A percentile compares a stretch with the other conserved stretches of the same genome.
phyloP scores from a whole-genome alignment of 1,140 invertebrate genomes.

The Globodera rostochiensis region DNA sequence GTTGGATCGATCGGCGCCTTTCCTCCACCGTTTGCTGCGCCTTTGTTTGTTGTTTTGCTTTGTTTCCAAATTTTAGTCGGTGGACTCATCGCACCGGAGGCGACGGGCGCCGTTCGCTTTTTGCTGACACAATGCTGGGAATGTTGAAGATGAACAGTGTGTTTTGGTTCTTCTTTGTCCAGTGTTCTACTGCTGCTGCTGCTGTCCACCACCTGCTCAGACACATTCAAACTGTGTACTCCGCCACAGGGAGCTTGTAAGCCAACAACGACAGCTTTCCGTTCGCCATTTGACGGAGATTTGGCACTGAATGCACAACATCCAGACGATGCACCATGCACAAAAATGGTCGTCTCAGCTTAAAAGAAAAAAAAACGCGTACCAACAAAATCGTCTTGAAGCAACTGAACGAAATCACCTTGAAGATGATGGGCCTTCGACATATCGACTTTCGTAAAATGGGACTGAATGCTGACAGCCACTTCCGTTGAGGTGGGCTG shows the following conservation, averaged over 20 bases:
- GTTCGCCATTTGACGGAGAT: not conserved
- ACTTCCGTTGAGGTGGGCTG: not conserved
- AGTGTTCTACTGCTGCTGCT: not conserved
- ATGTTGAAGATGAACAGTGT: not conserved
- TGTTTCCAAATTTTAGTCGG: conserved; percentile 5
- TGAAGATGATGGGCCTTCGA: not conserved
- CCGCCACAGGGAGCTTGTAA: not conserved
- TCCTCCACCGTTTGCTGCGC: not conserved
- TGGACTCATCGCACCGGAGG: conserved; percentile 15
- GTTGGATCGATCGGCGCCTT: not conserved
- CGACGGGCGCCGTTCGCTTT: not conserved
- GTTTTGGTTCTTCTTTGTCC: not conserved
- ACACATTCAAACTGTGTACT: not conserved
- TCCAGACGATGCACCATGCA: not conserved
- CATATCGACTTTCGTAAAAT: not conserved
- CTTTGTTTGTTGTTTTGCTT: not conserved
- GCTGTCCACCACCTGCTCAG: not conserved
- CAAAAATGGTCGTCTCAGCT: not conserved
- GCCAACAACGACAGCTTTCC: not conserved
- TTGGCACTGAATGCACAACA: not conserved
- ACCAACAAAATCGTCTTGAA: not conserved
- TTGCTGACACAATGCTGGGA: not conserved
- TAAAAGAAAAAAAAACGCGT: not conserved
- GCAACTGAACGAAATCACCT: not conserved
- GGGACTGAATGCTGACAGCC: not conserved